Evolutionary conservation across 2,797 vertebrate genomes (phyloP).

Genomic region (Gephyroberyx darwinii): DNA sequence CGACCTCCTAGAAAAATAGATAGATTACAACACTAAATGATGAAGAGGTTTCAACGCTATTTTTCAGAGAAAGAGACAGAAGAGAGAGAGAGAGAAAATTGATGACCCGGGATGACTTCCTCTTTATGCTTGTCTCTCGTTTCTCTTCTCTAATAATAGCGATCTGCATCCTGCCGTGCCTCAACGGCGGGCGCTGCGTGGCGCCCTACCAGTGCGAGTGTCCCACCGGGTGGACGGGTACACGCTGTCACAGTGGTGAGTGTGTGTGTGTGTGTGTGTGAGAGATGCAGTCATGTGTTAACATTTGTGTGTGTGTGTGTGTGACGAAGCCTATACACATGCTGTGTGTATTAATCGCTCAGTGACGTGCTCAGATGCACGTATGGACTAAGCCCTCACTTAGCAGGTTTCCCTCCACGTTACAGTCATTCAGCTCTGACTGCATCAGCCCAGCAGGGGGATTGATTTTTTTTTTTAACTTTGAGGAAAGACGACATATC

Average conservation of each 20-base stretch:
- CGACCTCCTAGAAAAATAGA: too few relatives aligned
- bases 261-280: constrained; percentile 17
- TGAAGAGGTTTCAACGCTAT: too few relatives aligned
- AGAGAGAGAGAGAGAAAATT: neutral
- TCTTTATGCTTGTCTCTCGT: constrained; percentile 2
- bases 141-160: constrained; percentile 76
- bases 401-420: too few relatives aligned
- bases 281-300: neutral
- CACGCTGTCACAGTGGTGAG: constrained; percentile 93
- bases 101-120: neutral
- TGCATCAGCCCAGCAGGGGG: too few relatives aligned
- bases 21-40: too few relatives aligned
- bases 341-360: neutral
- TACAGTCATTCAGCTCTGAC: too few relatives aligned
- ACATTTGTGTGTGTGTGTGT: constrained; percentile 7
- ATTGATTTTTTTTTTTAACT: too few relatives aligned
- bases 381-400: too few relatives aligned
- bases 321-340: neutral
- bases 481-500: too few relatives aligned
- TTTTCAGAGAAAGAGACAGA: too few relatives aligned
- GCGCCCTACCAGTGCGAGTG: constrained; percentile 95
- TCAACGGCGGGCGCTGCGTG: constrained; percentile 93
- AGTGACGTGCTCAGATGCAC: neutral
- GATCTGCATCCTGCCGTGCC: constrained; percentile 95
- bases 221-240: constrained; percentile 90